Conservation (phyloP, 1,140 invertebrate genomes). For the Drosophila repleta region DNA sequence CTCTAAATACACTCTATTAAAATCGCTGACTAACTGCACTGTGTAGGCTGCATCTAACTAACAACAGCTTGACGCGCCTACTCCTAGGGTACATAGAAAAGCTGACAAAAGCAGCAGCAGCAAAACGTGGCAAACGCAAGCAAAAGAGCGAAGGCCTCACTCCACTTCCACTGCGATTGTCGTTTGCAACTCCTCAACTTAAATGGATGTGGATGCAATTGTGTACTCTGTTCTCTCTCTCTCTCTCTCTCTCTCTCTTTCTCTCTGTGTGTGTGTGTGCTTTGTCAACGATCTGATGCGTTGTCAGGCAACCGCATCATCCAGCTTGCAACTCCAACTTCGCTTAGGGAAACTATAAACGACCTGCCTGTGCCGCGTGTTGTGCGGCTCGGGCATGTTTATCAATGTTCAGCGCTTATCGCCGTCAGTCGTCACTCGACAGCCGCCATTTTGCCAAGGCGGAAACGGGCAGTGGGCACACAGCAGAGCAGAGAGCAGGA, state of each 20-base stretch:
- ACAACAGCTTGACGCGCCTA: not conserved
- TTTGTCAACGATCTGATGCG: slow-evolving; percentile 38
- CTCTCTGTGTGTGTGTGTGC: slow-evolving; percentile 15
- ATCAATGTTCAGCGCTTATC: slow-evolving; percentile 76
- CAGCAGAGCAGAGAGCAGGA: too few species aligned
- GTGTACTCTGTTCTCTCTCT: slow-evolving; percentile 6
- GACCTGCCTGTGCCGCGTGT: slow-evolving; percentile 7
- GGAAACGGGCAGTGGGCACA: slow-evolving; percentile 39
- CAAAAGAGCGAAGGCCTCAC: not conserved
- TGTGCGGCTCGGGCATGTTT: slow-evolving; percentile 57
- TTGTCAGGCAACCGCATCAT: slow-evolving; percentile 36
- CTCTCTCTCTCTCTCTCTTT: not conserved
- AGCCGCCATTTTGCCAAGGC: slow-evolving; percentile 53
- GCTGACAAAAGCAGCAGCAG: slow-evolving; percentile 25
- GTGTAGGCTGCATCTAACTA: not conserved
- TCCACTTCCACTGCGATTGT: slow-evolving; percentile 9
- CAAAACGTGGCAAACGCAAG: not conserved
- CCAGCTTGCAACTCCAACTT: not conserved
- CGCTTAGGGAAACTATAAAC: not conserved
- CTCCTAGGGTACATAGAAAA: slow-evolving; percentile 17
- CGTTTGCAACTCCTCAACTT: slow-evolving; percentile 12
- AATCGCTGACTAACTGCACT: too few species aligned
- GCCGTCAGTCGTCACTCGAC: slow-evolving; percentile 31
- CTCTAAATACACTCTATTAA: too few species aligned
- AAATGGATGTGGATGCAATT: slow-evolving; percentile 25